Percentiles rank a stretch among this genome's conserved stretches.
Evolutionary conservation across 2,113 vertebrate species (phyloP).

Genomic region (Upupa epops): DNA sequence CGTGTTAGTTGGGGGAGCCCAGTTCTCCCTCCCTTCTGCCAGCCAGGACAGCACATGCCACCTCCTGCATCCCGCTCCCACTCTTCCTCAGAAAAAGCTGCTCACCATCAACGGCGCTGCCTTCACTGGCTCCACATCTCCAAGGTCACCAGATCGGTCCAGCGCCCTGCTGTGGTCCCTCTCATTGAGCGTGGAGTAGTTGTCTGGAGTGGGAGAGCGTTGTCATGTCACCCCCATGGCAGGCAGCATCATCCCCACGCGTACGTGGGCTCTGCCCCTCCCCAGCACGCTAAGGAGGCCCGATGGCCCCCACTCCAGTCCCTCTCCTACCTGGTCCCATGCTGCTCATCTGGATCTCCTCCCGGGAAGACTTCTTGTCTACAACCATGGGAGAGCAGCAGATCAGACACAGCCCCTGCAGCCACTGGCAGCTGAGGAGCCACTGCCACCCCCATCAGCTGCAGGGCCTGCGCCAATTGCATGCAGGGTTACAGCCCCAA

Average conservation of each 20-base stretch:
- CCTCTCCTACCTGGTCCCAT: conserved; percentile 87
- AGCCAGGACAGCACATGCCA: background rate
- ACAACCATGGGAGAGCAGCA: conserved; percentile 31
- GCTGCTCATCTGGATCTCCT: conserved; percentile 94
- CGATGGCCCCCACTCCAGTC: background rate
- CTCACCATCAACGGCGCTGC: conserved; percentile 77
- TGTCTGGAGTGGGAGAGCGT: conserved; percentile 41
- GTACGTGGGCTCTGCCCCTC: background rate
- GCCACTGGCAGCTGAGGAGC: background rate
- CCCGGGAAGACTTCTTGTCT: conserved; percentile 87
- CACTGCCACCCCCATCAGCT: background rate
- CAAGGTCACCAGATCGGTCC: conserved; percentile 84
- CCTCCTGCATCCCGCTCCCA: background rate
- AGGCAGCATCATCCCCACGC: background rate
- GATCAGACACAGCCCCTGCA: conserved; percentile 14
- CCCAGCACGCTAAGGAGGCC: accelerated
- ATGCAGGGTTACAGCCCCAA: background rate
- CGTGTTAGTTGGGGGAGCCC: background rate
- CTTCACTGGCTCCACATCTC: conserved; percentile 85
- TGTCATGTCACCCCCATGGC: accelerated
- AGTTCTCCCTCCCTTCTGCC: background rate
- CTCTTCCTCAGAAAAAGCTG: background rate
- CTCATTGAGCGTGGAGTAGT: conserved; percentile 90
- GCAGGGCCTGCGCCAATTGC: accelerated
- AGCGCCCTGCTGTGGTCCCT: conserved; percentile 88